Percentiles rank a stretch among this genome's conserved stretches.
These are phyloP conservation scores for Galeopsomyia nigrocyanea DNA, from an alignment of 2,888 invertebrate genomes.

Conservation along the genomic window DNA sequence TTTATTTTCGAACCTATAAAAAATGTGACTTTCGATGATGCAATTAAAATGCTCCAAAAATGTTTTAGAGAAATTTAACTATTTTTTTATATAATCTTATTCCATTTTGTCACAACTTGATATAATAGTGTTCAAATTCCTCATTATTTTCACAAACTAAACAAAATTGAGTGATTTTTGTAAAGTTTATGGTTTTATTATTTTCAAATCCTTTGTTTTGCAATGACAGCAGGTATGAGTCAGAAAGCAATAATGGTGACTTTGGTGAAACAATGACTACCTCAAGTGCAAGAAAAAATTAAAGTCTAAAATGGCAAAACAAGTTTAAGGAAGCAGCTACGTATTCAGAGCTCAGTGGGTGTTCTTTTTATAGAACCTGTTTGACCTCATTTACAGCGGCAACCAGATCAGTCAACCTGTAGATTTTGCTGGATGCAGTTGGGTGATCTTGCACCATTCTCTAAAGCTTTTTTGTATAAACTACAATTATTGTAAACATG, in stretches of 20 bases:
- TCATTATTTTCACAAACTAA: too few relatives aligned
- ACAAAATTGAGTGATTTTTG: too few relatives aligned
- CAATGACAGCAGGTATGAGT: conserved; percentile 30
- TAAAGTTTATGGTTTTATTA: too few relatives aligned
- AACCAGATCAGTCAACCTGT: conserved; percentile 55
- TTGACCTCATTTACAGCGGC: conserved; percentile 61
- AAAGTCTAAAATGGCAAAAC: conserved; percentile 38
- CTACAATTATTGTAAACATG: conserved; percentile 51
- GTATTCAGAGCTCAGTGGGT: conserved; percentile 52
- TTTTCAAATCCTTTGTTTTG: too few relatives aligned
- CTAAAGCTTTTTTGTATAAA: neutral
- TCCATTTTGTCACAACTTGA: too few relatives aligned
- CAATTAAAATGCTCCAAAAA: too few relatives aligned
- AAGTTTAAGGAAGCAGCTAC: conserved; percentile 41
- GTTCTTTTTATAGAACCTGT: conserved; percentile 66
- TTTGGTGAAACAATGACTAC: conserved; percentile 33
- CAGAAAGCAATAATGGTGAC: conserved; percentile 21
- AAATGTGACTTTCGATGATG: too few relatives aligned
- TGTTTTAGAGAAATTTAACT: too few relatives aligned
- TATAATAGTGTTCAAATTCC: too few relatives aligned
- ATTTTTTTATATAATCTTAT: too few relatives aligned
- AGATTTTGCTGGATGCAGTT: conserved; percentile 54
- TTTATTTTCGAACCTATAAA: too few relatives aligned
- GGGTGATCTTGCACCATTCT: conserved; percentile 49
- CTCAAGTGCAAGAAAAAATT: conserved; percentile 21